Evolutionary conservation across 2,888 invertebrate species (phyloP).

Genomic region (Agonopterix arenella): DNA sequence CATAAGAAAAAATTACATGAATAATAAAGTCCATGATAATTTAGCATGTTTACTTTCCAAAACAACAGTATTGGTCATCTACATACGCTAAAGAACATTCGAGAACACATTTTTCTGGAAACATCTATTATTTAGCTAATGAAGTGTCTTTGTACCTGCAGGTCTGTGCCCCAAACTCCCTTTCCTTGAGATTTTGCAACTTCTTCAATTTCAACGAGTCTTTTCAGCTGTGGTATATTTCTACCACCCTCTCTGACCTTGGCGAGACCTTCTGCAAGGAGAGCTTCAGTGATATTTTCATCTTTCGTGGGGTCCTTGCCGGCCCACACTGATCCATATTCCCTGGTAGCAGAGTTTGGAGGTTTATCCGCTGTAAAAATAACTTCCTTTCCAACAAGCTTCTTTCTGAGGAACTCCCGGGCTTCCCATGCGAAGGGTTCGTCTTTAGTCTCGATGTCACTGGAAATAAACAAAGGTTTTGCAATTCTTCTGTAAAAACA

Average conservation of each 20-base stretch:
- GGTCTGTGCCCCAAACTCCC: constrained; percentile 84
- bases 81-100: not conserved
- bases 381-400: constrained; percentile 94
- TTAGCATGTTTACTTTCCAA: not conserved
- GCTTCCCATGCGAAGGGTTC: constrained; percentile 99
- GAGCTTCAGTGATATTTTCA: constrained; percentile 91
- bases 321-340: constrained; percentile 90
- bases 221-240: constrained; percentile 79
- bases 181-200: constrained; percentile 91
- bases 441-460: constrained; percentile 84
- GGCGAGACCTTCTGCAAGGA: constrained; percentile 93
- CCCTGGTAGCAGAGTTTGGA: constrained; percentile 87
- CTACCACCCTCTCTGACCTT: constrained; percentile 81
- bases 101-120: not conserved
- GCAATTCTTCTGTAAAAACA: not conserved
- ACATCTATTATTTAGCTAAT: not conserved
- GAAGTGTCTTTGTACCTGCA: constrained; percentile 35
- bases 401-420: constrained; percentile 94
- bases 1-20: too few relatives aligned
- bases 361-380: constrained; percentile 90
- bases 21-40: too few relatives aligned
- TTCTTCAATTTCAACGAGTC: constrained; percentile 91
- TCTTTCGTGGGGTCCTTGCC: constrained; percentile 87
- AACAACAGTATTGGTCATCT: not conserved
- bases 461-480: constrained; percentile 29